phyloP scores from a whole-genome alignment of 2,113 vertebrate species.

The Felis chaus region DNA sequence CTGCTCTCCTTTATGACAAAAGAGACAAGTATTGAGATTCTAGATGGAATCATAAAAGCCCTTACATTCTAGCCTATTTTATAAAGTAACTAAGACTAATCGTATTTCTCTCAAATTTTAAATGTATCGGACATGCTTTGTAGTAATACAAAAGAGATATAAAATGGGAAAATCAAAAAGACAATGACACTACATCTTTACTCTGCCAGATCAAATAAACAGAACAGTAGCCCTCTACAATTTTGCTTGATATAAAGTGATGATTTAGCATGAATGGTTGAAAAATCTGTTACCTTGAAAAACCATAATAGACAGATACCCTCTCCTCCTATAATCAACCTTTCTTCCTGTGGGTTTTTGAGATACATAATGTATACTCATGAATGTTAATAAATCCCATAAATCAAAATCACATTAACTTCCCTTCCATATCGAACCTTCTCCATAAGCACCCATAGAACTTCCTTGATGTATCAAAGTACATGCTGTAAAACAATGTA shows the following conservation, averaged over 20 bases:
- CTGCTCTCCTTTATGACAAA: conserved; percentile 26
- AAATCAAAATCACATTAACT: conserved; percentile 61
- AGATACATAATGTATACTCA: conserved; percentile 52
- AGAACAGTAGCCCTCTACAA: background rate
- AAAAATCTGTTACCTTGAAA: conserved; percentile 18
- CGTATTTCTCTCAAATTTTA: conserved; percentile 49
- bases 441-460: background rate
- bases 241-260: background rate
- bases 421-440: background rate
- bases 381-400: conserved; percentile 59
- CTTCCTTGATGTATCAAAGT: background rate
- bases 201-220: conserved; percentile 35
- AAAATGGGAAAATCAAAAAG: conserved; percentile 24
- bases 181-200: conserved; percentile 27
- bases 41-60: background rate
- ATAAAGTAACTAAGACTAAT: conserved; percentile 26
- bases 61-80: background rate
- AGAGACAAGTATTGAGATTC: background rate
- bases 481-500: background rate
- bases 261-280: background rate
- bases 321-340: background rate
- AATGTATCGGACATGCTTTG: background rate
- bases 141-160: background rate
- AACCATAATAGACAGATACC: background rate
- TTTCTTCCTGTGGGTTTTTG: conserved; percentile 39